Percentiles rank a stretch among this genome's conserved stretches.
These are phyloP conservation scores for Sphaerodactylus townsendi DNA, from an alignment of 2,113 vertebrate genomes.

Conservation along the genomic window DNA sequence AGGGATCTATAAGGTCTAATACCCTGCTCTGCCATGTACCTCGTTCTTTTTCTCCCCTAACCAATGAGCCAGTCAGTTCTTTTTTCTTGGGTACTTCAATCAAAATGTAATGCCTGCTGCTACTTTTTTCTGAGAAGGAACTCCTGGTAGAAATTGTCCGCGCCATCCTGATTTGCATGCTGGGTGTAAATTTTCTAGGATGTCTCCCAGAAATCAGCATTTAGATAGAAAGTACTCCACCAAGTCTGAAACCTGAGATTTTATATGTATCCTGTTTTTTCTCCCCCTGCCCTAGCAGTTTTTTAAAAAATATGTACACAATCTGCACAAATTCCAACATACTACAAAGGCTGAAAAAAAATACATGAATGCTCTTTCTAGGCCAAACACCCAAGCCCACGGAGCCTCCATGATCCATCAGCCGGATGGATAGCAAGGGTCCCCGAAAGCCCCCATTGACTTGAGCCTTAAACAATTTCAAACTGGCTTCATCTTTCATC, in stretches of 20 bases:
- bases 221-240: conserved; percentile 67
- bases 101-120: conserved; percentile 15
- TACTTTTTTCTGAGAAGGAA: neutral
- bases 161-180: conserved; percentile 44
- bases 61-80: neutral
- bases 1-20: too few relatives aligned
- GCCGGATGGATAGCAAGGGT: conserved; percentile 15
- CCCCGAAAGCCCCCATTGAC: neutral
- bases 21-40: too few relatives aligned
- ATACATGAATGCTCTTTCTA: conserved; percentile 27
- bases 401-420: conserved; percentile 11
- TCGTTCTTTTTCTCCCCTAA: neutral
- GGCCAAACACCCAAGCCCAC: conserved; percentile 11
- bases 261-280: conserved; percentile 44
- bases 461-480: conserved; percentile 27
- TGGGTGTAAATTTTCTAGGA: conserved; percentile 55
- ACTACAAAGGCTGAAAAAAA: conserved; percentile 49
- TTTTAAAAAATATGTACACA: too few relatives aligned
- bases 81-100: neutral
- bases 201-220: conserved; percentile 72
- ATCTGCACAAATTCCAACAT: conserved; percentile 33
- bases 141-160: conserved; percentile 30
- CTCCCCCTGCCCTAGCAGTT: conserved; percentile 13
- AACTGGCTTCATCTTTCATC: conserved; percentile 3
- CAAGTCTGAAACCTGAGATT: conserved; percentile 58